Percentiles rank a stretch among this genome's conserved stretches.
Evolutionary conservation across 2,888 invertebrate species (phyloP).

Genomic region (Chloroclystis v-ata): DNA sequence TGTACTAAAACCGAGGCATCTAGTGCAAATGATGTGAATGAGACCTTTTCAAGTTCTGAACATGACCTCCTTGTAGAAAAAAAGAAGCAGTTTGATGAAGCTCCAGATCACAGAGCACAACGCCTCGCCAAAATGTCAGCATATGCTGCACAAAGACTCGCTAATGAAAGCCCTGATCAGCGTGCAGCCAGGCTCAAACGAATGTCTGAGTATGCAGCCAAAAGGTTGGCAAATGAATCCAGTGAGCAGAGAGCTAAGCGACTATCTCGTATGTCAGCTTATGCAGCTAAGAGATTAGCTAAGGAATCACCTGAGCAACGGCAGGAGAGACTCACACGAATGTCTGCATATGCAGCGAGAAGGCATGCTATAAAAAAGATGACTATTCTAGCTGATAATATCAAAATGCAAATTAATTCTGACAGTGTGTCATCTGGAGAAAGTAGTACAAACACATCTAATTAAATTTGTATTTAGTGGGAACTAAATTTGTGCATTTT

Average conservation of each 20-base stretch:
- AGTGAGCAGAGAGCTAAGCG: conserved; percentile 60
- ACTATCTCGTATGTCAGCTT: conserved; percentile 66
- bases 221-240: conserved; percentile 57
- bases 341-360: conserved; percentile 68
- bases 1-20: conserved; percentile 42
- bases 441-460: conserved; percentile 5
- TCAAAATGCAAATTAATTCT: conserved; percentile 3
- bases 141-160: conserved; percentile 65
- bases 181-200: conserved; percentile 56
- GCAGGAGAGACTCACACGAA: conserved; percentile 51
- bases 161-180: conserved; percentile 64
- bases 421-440: conserved; percentile 5
- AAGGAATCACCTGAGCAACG: conserved; percentile 64
- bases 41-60: conserved; percentile 10
- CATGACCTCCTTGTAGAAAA: conserved; percentile 3
- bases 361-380: conserved; percentile 57
- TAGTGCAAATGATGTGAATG: not conserved
- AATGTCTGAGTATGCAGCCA: conserved; percentile 71
- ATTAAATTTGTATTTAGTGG: conserved; percentile 8
- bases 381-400: conserved; percentile 8
- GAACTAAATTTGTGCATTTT: too few relatives aligned
- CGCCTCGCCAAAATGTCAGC: conserved; percentile 68
- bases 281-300: conserved; percentile 65
- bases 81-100: conserved; percentile 39
- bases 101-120: conserved; percentile 52